Evolutionary conservation across 2,888 invertebrate genomes (phyloP), one percentile per base, ranked within the genome.

Genomic region (Acrocera orbiculus): DNA sequence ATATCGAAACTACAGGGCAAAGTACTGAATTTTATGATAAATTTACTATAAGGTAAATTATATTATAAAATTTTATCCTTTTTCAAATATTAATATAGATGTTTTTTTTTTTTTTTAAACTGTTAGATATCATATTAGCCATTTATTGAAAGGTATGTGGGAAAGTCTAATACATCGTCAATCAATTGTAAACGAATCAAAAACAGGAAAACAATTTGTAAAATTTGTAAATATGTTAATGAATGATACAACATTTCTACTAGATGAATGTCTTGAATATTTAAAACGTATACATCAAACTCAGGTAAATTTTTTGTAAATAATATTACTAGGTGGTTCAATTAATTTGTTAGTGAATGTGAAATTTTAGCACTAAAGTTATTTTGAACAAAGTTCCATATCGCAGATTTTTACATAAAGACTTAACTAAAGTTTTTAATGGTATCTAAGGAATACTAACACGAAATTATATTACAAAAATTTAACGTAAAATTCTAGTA

Each of bases 1-100:
- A 93, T 50, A 87, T 95, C 35, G 96, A 96, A 65, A 86, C 87
- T 9, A 96, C 95, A 8, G 96, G 96, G 8, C 86, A 93, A 46
- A 90, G 87, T 60, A 90, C 89, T 22, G 98, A 98, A 64, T 98
- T 98, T 64, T 98, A 95, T 53, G 96, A 96, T 63, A 98, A 98
- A 64, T 98, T 98, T 62, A 89, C 90, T 9, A 96, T 98, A 48
- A 74, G 98, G 57, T 59, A 30, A 23, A 29, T 24, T n/a, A 19
- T 13, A 27, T n/a, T 4, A 23, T n/a, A 16, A 25, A 8, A 15
- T 7, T 5, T 5, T 2, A 15, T 9, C 16, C 16, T 17, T 27
- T 10, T 22, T 27, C 5, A 25, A 26, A 13, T 5, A 10, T 10
- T 6, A 19, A 20, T 28, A 16, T 23, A 22, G 17, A 17, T 14